Percentiles rank a stretch among this genome's conserved stretches.
Evolutionary conservation across 2,797 vertebrate genomes (phyloP).

Genomic region (Lithobates pipiens): DNA sequence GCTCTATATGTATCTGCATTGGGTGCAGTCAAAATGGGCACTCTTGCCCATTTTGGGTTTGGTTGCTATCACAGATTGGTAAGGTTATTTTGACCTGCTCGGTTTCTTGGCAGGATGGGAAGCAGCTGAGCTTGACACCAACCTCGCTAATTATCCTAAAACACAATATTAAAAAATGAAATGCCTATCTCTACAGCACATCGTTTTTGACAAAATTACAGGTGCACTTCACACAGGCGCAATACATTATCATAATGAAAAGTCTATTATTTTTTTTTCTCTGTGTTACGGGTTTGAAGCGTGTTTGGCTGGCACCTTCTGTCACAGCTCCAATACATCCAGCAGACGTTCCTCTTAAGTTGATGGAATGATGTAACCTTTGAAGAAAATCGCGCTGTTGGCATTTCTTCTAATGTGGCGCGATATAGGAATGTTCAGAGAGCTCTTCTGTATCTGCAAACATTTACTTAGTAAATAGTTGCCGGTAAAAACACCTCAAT

Average conservation of each 20-base stretch:
- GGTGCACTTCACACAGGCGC: background rate
- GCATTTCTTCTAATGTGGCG: conserved; percentile 20
- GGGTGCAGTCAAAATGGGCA: too few relatives aligned
- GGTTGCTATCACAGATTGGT: too few relatives aligned
- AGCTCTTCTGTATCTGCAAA: conserved; percentile 53
- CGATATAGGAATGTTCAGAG: conserved; percentile 14
- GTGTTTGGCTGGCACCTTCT: background rate
- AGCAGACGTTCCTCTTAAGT: background rate
- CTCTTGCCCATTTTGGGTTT: too few relatives aligned
- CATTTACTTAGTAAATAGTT: conserved; percentile 54
- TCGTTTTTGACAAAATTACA: background rate
- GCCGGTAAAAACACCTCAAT: conserved; percentile 47
- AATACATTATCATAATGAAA: background rate
- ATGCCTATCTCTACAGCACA: background rate
- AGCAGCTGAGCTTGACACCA: too few relatives aligned
- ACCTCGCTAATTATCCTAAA: too few relatives aligned
- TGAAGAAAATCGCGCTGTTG: conserved; percentile 32
- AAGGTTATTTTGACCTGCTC: too few relatives aligned
- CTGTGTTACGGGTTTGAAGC: background rate
- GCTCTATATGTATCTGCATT: too few relatives aligned
- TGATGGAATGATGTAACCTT: conserved; percentile 20
- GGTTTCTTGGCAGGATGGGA: too few relatives aligned
- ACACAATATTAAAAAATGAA: background rate
- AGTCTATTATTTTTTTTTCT: background rate
- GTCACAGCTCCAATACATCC: background rate